Base-by-base conservation (phyloP, 2,888 invertebrate species). In the Tetrapedia diversipes region DNA sequence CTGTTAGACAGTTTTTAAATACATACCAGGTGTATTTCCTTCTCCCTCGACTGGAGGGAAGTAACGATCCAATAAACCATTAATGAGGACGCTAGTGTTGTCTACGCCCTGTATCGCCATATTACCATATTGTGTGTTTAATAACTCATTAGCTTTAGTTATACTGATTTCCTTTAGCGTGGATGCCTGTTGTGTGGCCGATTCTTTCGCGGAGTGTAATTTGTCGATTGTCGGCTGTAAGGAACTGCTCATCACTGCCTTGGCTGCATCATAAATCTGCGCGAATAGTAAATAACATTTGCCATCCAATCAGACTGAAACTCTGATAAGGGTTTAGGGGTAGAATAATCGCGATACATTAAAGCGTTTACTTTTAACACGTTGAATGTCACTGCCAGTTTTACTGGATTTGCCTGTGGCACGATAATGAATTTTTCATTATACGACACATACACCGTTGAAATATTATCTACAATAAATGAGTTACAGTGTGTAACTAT, bases 51-150 rank as follows among this genome's bases (percentile, higher is more conserved):
- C 87, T 90, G 93, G 92, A 24, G 95, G 96, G 82, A 97, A 94
- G 89, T 96, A 96, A 86, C 95, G 95, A 91, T 97, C 96, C 16
- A 97, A 91, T 79, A 96, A 93, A 76, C 94, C 94, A 92, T 96
- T 96, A 34, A 96, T 95, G 79, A 95, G 93, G 1, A 93, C 93
- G 41, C 96, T 94, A 47, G 96, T 95, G 6, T 93, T 93, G 89
- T 96, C 96, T 22, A 96, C 94, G 69, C 95, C 94, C 85, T 93
- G 93, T 34, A 96, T 92, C 0, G 96, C 95, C 88, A 95, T 93
- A 88, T 94, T 94, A 10, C 96, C 96, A 87, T 95, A 95, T 67
- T 95, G 94, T 0, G 95, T 95, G 43, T 94, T 94, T 59, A 96
- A 92, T 59, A 96, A 93, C 59, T 95, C 94, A 89, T 95, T 96